Evolutionary conservation across 2,888 invertebrate genomes (phyloP), one percentile per base, ranked within the genome.

Genomic region (Embidobia sp.): DNA sequence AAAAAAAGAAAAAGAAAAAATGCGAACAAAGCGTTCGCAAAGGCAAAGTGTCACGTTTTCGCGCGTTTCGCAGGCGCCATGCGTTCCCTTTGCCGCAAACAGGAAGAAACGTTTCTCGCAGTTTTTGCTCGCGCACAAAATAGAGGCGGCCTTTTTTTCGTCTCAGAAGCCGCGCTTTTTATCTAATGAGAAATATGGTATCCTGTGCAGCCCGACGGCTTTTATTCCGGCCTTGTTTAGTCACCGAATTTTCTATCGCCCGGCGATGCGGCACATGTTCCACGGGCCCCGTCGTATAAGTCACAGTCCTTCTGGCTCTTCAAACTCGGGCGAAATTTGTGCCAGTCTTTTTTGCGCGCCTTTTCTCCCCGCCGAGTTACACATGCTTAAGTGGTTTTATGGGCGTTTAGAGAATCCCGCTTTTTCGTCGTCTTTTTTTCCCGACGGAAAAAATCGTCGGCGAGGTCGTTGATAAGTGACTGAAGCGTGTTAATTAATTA

Each of bases 161-260:
- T 19, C 57, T 35, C 31, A 55, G 74, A 61, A 61, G 29, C 7
- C 3, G 11, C 31, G 27, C 59, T 66, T 74, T 74, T 67, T 67
- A 49, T 46, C 29, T 26, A 53, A 66, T 37, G 53, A 74, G 67
- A 74, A 74, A 26, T 74, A 74, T 67, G 74, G 66, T 74, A 67
- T 66, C 61, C 74, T 74, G 66, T 59, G 44, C 40, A 27, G 16
- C 35, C 15, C 42, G 31, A 44, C 46, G 10, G 22, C 44, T 55
- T 46, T 66, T 66, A 42, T 49, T 51, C 42, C 51, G 51, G 64
- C 31, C 33, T 49, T 40, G 49, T 49, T 57, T 37, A 6, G 46
- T 37, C 26, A 33, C 26, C 19, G 29, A 55, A 55, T 67, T 48
- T 46, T 27, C 61, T 61, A 35, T 61, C 33, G 8, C 5, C 18